Percentiles rank a stretch among this genome's conserved stretches.
phyloP scores from a whole-genome alignment of 2,888 invertebrate species.

The Rhodophaea formosa region DNA sequence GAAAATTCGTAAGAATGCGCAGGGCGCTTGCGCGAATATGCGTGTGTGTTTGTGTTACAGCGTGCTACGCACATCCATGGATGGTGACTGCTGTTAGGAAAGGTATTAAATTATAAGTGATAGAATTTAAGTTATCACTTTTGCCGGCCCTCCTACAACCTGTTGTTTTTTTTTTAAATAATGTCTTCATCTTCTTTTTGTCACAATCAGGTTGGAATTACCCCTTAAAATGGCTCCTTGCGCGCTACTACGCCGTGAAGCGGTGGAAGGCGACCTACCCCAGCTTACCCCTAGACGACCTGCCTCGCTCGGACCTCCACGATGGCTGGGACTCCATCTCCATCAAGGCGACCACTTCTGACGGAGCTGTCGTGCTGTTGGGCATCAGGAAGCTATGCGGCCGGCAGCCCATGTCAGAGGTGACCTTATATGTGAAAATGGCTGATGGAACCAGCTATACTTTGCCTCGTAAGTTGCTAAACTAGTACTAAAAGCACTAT shows the following conservation, averaged over 20 bases:
- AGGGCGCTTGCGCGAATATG: no score
- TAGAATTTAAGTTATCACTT: no score
- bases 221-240: conserved; percentile 61
- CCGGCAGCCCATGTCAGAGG: conserved; percentile 74
- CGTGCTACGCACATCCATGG: no score
- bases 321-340: conserved; percentile 62
- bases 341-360: conserved; percentile 78
- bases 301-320: conserved; percentile 40
- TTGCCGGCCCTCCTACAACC: no score
- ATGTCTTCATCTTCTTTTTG: no score
- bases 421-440: conserved; percentile 75
- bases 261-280: conserved; percentile 56
- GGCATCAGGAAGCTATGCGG: conserved; percentile 72
- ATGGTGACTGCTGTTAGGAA: no score
- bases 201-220: conserved; percentile 78
- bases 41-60: no score
- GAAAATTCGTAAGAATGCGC: no score
- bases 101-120: no score
- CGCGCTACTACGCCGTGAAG: conserved; percentile 57
- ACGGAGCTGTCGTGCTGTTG: conserved; percentile 79
- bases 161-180: no score
- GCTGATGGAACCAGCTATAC: conserved; percentile 58
- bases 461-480: conserved; percentile 61
- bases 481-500: no score
- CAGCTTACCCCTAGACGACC: conserved; percentile 41